phyloP scores from a whole-genome alignment of 1,140 invertebrate genomes.

The Trichomalopsis sarcophagae region DNA sequence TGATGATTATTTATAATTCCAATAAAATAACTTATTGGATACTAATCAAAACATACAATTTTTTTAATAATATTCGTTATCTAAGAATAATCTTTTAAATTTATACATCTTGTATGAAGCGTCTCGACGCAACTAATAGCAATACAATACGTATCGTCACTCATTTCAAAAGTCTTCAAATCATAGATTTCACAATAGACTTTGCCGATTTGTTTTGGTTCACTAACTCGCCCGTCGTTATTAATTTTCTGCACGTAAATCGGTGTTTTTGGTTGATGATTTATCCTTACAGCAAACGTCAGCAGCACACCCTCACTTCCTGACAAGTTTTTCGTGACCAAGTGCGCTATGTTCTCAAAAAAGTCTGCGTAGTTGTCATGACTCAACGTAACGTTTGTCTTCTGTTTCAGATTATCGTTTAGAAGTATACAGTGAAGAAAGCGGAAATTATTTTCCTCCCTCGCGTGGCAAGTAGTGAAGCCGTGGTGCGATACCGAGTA shows the following conservation, averaged over 20 bases:
- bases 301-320: not conserved
- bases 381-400: not conserved
- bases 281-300: not conserved
- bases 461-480: conserved; percentile 6
- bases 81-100: not conserved
- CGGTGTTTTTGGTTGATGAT: not conserved
- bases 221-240: not conserved
- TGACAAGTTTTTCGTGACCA: not conserved
- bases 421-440: conserved; percentile 8
- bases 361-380: not conserved
- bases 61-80: too few species aligned
- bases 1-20: too few species aligned
- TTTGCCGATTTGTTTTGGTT: not conserved
- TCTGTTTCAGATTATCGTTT: not conserved
- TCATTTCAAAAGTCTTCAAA: conserved; percentile 22
- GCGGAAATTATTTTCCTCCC: not conserved
- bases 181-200: conserved; percentile 26
- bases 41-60: too few species aligned
- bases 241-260: conserved; percentile 32
- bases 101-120: conserved; percentile 24
- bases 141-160: conserved; percentile 4
- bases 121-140: conserved; percentile 19
- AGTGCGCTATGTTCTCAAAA: not conserved
- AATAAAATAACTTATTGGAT: too few species aligned
- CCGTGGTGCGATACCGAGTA: conserved; percentile 12